phyloP scores from a whole-genome alignment of 2,888 invertebrate species.

The Spisula subtruncata region DNA sequence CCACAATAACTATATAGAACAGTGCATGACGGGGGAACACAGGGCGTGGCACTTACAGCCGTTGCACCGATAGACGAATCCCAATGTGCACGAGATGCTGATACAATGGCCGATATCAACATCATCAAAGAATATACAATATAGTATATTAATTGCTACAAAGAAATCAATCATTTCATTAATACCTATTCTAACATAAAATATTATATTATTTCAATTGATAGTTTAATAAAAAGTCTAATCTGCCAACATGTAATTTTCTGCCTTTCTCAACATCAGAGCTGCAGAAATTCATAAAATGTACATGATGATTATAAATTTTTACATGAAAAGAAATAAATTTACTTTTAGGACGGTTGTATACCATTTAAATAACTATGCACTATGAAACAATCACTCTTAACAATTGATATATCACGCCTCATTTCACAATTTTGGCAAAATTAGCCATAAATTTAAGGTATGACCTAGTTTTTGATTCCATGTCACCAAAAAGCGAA shows the following conservation, averaged over 20 bases:
- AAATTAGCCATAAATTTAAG: too few relatives aligned
- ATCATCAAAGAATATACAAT: slow-evolving; percentile 77
- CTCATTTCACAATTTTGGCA: too few relatives aligned
- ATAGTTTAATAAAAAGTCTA: background rate
- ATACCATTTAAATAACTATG: too few relatives aligned
- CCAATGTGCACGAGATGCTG: slow-evolving; percentile 71
- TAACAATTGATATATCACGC: too few relatives aligned
- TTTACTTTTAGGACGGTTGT: too few relatives aligned
- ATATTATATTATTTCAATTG: background rate
- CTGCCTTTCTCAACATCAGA: background rate
- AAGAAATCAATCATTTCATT: background rate
- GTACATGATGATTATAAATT: background rate
- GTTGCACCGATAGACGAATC: slow-evolving; percentile 57
- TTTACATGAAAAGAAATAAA: background rate
- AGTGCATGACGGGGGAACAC: background rate
- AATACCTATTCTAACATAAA: background rate
- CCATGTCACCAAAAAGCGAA: too few relatives aligned
- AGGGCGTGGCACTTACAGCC: slow-evolving; percentile 55
- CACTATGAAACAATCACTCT: too few relatives aligned
- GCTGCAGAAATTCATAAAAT: background rate
- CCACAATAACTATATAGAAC: background rate
- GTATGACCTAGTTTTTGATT: too few relatives aligned
- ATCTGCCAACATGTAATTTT: too few relatives aligned
- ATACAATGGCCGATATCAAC: slow-evolving; percentile 81
- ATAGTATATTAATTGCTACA: slow-evolving; percentile 82